Percentiles rank a stretch among this genome's conserved stretches.
These are phyloP conservation scores for Erythrolamprus reginae DNA, from an alignment of 2,113 vertebrate species.

Conservation along the genomic window DNA sequence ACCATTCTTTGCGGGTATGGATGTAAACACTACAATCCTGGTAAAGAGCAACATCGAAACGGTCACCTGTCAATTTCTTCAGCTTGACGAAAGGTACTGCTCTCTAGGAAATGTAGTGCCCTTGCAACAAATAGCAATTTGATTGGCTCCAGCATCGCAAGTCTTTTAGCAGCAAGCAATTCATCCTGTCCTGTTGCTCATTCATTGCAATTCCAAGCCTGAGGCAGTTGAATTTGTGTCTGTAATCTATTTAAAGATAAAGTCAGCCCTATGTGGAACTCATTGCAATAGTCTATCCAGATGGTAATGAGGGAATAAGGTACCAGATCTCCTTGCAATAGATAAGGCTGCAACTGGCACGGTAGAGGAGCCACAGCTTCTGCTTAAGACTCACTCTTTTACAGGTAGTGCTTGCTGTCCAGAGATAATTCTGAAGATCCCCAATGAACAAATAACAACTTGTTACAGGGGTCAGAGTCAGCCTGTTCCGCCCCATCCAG, in stretches of 20 bases:
- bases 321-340: neutral
- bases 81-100: neutral
- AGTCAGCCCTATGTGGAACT: neutral
- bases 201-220: neutral
- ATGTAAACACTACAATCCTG: neutral
- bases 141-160: neutral
- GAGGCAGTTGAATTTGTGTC: neutral
- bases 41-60: neutral
- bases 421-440: neutral
- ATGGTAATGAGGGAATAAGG: neutral
- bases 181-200: neutral
- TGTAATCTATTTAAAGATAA: neutral
- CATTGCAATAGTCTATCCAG: neutral
- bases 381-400: neutral
- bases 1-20: neutral
- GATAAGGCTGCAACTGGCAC: neutral
- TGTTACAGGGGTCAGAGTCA: neutral
- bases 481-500: neutral
- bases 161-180: too few species aligned
- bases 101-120: neutral
- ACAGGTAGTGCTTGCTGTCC: neutral
- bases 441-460: neutral
- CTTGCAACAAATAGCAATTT: neutral
- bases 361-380: neutral
- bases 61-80: neutral